These are phyloP conservation scores for Endomychus coccineus DNA, from an alignment of 2,888 invertebrate genomes.

Conservation along the genomic window DNA sequence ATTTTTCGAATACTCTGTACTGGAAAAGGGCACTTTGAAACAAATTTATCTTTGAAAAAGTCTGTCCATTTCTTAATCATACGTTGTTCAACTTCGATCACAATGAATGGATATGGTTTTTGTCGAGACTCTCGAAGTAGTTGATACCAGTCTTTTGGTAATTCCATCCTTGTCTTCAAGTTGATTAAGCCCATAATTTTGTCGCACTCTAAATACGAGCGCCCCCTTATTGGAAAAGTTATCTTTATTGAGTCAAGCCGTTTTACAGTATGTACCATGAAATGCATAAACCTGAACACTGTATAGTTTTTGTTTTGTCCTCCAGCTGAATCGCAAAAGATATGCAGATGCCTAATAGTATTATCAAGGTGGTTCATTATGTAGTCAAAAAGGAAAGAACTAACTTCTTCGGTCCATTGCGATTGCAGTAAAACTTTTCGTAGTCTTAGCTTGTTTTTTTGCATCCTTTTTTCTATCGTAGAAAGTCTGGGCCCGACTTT, in stretches of 20 bases:
- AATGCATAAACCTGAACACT: slow-evolving; percentile 25
- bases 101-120: too few relatives aligned
- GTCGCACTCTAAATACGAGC: slow-evolving; percentile 10
- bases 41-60: too few relatives aligned
- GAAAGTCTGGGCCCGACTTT: background rate
- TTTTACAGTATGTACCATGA: slow-evolving; percentile 18
- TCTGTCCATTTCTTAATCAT: too few relatives aligned
- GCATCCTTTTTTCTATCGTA: slow-evolving; percentile 1
- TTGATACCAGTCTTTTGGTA: too few relatives aligned
- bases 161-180: too few relatives aligned
- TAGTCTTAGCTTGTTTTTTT: background rate
- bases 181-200: slow-evolving; percentile 9
- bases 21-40: too few relatives aligned
- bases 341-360: slow-evolving; percentile 18
- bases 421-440: slow-evolving; percentile 5
- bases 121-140: too few relatives aligned
- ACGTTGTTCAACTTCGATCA: too few relatives aligned
- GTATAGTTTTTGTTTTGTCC: slow-evolving; percentile 32
- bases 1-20: too few relatives aligned
- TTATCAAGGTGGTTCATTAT: slow-evolving; percentile 18
- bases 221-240: slow-evolving; percentile 7
- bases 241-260: slow-evolving; percentile 9
- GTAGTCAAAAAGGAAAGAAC: slow-evolving; percentile 19
- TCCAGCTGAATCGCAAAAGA: slow-evolving; percentile 30
- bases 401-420: slow-evolving; percentile 24